phyloP scores from a whole-genome alignment of 2,113 vertebrate genomes.

The Trochalopteron elliotii region DNA sequence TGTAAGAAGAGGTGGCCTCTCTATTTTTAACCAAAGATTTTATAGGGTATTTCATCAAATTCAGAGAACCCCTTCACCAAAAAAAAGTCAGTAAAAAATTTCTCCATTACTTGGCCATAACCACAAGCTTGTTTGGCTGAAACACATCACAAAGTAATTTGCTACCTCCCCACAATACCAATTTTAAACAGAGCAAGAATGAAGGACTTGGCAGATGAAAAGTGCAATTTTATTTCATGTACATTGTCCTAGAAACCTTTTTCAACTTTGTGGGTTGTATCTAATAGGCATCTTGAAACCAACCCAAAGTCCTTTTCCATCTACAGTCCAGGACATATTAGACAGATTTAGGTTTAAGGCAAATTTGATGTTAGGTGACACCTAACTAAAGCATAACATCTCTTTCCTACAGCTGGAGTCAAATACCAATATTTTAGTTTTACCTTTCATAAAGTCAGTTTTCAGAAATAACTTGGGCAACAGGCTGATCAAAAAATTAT shows the following conservation, averaged over 20 bases:
- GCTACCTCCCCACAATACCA: neutral
- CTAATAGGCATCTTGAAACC: neutral
- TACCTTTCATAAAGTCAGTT: neutral
- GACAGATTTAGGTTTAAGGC: neutral
- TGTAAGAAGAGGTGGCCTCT: neutral
- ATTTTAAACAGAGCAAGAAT: neutral
- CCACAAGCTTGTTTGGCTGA: neutral
- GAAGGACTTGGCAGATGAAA: neutral
- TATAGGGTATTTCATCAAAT: neutral
- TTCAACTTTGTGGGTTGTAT: neutral
- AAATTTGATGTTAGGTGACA: neutral
- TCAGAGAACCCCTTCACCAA: accelerated
- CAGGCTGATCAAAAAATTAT: neutral
- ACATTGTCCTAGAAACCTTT: neutral
- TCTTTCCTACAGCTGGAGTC: neutral
- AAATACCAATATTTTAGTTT: neutral
- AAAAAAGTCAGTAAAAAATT: neutral
- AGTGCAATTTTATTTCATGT: neutral
- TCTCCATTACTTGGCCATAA: neutral
- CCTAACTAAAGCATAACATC: neutral
- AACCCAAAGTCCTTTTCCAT: neutral
- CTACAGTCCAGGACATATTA: neutral
- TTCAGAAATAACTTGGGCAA: neutral
- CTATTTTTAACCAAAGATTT: neutral
- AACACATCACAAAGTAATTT: neutral